These are phyloP conservation scores for Andrena cerasifolii DNA, from an alignment of 1,140 invertebrate species.

Conservation along the genomic window DNA sequence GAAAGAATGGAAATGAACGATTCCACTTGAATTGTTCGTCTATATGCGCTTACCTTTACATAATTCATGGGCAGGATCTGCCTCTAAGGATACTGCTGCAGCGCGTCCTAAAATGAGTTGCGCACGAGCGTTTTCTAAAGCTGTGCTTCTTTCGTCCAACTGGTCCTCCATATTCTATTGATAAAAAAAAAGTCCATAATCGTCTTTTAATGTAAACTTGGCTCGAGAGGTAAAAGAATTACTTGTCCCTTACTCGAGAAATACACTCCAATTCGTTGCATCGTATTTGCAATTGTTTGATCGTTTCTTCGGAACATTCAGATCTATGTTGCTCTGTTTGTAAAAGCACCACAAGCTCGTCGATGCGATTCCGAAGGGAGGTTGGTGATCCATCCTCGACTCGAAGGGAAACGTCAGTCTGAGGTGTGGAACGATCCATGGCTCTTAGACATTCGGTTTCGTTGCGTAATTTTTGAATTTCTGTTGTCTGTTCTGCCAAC, in stretches of 20 bases:
- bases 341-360: constrained; percentile 46
- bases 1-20: too few relatives aligned
- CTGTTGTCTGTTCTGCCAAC: background rate
- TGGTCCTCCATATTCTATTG: constrained; percentile 53
- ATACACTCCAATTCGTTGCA: constrained; percentile 47
- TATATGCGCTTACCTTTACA: constrained; percentile 67
- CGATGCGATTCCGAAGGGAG: constrained; percentile 31
- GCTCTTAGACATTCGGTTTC: background rate
- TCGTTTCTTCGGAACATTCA: constrained; percentile 32
- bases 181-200: constrained; percentile 16
- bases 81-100: constrained; percentile 67
- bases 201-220: too few relatives aligned
- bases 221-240: too few relatives aligned
- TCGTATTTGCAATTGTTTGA: constrained; percentile 38
- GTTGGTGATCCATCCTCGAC: background rate
- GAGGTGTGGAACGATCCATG: background rate
- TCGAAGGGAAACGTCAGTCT: background rate
- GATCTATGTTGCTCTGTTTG: constrained; percentile 42
- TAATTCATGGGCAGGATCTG: constrained; percentile 51
- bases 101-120: constrained; percentile 64
- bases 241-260: constrained; percentile 39
- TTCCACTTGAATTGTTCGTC: background rate
- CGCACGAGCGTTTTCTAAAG: constrained; percentile 63
- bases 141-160: constrained; percentile 58
- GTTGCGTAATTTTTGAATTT: constrained; percentile 49